Evolutionary conservation across 1,140 invertebrate genomes (phyloP).

Genomic region (Colletes gigas): DNA sequence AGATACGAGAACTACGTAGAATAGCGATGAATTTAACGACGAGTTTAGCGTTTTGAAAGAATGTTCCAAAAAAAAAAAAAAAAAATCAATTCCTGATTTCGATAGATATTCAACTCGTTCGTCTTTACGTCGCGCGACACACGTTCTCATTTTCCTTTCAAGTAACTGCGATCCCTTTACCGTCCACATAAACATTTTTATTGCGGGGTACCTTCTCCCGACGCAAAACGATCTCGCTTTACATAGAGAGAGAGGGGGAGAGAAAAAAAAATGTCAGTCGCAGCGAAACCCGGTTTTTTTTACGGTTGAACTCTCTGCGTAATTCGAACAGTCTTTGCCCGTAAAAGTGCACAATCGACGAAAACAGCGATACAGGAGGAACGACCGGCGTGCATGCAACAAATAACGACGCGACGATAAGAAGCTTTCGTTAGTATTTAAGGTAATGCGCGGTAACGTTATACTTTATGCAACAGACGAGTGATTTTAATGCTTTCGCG

Average conservation of each 20-base stretch:
- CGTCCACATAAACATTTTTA: constrained; percentile 73
- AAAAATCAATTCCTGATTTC: neutral
- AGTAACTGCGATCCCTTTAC: constrained; percentile 58
- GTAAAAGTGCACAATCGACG: constrained; percentile 14
- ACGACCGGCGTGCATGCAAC: neutral
- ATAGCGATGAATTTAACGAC: no score
- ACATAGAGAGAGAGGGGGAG: constrained; percentile 33
- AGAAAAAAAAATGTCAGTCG: constrained; percentile 44
- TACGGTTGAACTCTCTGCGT: constrained; percentile 61
- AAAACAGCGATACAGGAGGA: neutral
- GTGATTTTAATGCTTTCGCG: constrained; percentile 43
- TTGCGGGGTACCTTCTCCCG: constrained; percentile 54
- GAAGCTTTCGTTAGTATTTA: neutral
- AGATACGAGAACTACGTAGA: no score
- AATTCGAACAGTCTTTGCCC: constrained; percentile 55
- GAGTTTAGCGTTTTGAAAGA: no score
- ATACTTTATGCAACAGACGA: neutral
- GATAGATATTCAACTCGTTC: neutral
- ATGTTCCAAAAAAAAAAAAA: neutral
- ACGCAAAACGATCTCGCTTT: constrained; percentile 61
- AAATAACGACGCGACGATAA: neutral
- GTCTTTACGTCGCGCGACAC: neutral
- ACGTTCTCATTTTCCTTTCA: constrained; percentile 24
- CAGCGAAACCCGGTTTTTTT: constrained; percentile 49
- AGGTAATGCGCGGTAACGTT: neutral